phyloP scores from a whole-genome alignment of 2,797 vertebrate species.

The Micromesistius poutassou region DNA sequence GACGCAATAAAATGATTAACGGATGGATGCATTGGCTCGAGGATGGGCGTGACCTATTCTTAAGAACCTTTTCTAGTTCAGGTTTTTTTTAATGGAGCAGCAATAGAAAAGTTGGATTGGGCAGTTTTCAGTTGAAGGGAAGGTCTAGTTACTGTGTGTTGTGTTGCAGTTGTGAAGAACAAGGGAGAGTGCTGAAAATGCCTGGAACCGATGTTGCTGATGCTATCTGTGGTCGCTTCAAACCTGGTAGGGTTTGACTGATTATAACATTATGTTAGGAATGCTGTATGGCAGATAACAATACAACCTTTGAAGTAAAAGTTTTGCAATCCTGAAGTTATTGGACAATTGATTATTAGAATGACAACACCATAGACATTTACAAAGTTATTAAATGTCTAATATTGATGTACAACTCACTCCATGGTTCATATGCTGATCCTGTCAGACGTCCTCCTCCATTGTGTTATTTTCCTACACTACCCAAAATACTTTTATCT shows the following conservation, averaged over 20 bases:
- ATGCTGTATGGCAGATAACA: not conserved
- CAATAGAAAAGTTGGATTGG: not conserved
- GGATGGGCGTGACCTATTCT: no score
- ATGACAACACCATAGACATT: not conserved
- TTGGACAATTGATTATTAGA: not conserved
- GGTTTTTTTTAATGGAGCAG: not conserved
- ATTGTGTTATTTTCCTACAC: conserved; percentile 1
- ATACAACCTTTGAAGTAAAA: not conserved
- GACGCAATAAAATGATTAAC: no score
- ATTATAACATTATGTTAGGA: not conserved
- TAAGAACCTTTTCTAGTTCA: not conserved
- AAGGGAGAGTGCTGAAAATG: conserved; percentile 19
- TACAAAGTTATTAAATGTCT: not conserved
- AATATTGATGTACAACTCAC: not conserved
- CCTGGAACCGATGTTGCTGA: conserved; percentile 28
- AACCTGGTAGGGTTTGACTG: conserved; percentile 32
- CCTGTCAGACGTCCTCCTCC: not conserved
- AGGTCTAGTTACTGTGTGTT: not conserved
- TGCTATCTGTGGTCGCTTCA: conserved; percentile 40
- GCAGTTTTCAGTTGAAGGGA: not conserved
- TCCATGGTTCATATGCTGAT: not conserved
- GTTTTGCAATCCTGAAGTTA: no score
- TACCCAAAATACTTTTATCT: not conserved
- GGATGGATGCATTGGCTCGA: no score
- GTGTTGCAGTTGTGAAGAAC: conserved; percentile 53